These are phyloP conservation scores for Micromys minutus DNA, from an alignment of 2,113 vertebrate species.

Conservation along the genomic window DNA sequence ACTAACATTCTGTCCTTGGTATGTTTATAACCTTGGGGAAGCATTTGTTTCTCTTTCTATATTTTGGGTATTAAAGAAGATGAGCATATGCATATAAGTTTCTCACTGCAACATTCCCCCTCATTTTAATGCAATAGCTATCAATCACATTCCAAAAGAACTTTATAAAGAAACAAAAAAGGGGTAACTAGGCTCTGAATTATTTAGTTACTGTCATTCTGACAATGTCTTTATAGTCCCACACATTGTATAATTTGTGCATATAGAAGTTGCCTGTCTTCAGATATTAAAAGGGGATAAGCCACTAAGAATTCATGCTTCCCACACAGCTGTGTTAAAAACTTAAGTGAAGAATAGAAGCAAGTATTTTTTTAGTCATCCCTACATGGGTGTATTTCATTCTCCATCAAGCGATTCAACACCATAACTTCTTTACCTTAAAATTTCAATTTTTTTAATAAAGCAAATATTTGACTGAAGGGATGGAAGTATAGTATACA, in stretches of 20 bases:
- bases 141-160: slow-evolving; percentile 74
- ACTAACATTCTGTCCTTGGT: not conserved
- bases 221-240: not conserved
- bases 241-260: slow-evolving; percentile 30
- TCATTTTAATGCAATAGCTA: slow-evolving; percentile 64
- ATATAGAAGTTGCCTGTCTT: slow-evolving; percentile 44
- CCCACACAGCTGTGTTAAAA: slow-evolving; percentile 46
- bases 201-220: slow-evolving; percentile 64
- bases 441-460: not conserved
- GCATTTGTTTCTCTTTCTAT: not conserved
- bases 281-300: not conserved
- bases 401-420: slow-evolving; percentile 20
- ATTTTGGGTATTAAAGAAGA: slow-evolving; percentile 18
- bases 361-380: not conserved
- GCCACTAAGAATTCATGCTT: slow-evolving; percentile 36
- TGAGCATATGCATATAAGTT: slow-evolving; percentile 55
- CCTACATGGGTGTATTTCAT: slow-evolving; percentile 40
- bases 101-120: slow-evolving; percentile 27
- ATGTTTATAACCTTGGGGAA: not conserved
- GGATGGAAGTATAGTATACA: not conserved
- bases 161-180: slow-evolving; percentile 56
- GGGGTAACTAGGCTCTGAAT: slow-evolving; percentile 48
- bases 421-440: not conserved
- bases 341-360: slow-evolving; percentile 31
- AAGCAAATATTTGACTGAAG: slow-evolving; percentile 10